Percentiles rank a stretch among this genome's conserved stretches.
These are phyloP conservation scores for Pseudois nayaur DNA, from an alignment of 2,113 vertebrate genomes.

Conservation along the genomic window DNA sequence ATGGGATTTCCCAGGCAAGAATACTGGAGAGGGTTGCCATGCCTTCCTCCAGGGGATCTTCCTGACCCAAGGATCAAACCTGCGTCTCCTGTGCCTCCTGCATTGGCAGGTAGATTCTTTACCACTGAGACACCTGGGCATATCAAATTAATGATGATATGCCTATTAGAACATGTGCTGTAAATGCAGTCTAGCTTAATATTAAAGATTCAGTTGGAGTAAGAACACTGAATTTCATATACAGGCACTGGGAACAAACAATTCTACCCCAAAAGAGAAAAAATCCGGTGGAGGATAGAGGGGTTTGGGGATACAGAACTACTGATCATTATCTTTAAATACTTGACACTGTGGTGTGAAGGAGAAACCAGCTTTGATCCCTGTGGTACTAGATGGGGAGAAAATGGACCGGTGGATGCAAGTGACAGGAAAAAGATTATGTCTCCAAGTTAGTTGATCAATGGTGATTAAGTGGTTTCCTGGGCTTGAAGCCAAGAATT, in stretches of 20 bases:
- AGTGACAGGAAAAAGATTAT: neutral
- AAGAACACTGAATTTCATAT: neutral
- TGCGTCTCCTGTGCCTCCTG: neutral
- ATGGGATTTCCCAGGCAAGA: neutral
- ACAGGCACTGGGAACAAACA: neutral
- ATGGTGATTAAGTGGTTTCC: neutral
- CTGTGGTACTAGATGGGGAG: neutral
- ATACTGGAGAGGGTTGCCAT: neutral
- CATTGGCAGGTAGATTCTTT: neutral
- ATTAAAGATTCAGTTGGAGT: neutral
- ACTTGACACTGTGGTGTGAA: neutral
- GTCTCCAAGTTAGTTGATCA: neutral
- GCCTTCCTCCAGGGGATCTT: neutral
- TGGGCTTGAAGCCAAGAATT: neutral
- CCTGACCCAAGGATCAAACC: neutral
- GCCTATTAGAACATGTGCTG: neutral
- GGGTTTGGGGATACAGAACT: rapidly evolving
- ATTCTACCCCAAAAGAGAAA: neutral
- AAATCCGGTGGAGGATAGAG: rapidly evolving
- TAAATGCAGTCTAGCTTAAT: neutral
- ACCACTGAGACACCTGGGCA: neutral
- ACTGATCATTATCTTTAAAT: neutral
- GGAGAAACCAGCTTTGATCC: neutral
- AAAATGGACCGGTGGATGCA: neutral
- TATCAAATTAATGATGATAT: neutral